These are phyloP conservation scores for Carettochelys insculpta DNA, from an alignment of 2,113 vertebrate species.

Conservation along the genomic window DNA sequence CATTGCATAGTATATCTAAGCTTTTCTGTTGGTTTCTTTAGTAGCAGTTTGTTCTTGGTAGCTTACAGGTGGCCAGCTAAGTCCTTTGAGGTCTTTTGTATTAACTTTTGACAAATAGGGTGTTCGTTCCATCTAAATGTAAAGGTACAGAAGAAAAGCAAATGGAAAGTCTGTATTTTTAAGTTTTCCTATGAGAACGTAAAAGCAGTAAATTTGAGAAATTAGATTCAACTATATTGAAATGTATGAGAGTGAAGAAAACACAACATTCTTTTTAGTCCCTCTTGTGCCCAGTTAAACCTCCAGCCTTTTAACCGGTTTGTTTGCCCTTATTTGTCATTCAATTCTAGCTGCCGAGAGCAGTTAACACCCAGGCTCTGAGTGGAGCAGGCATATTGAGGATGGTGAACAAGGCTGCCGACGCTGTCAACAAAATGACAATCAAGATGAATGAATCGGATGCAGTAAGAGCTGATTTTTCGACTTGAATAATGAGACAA, in stretches of 20 bases:
- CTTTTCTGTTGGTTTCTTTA: constrained; percentile 27
- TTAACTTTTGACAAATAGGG: constrained; percentile 77
- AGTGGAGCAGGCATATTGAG: constrained; percentile 98
- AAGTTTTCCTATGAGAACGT: constrained; percentile 83
- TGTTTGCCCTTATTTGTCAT: constrained; percentile 97
- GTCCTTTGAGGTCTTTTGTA: constrained; percentile 71
- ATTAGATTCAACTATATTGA: constrained; percentile 86
- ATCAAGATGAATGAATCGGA: constrained; percentile 99
- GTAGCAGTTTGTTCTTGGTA: constrained; percentile 44
- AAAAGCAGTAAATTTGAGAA: constrained; percentile 83
- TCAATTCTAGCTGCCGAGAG: constrained; percentile 95
- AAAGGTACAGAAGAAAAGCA: constrained; percentile 81
- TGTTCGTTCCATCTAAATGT: constrained; percentile 87
- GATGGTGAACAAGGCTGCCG: constrained; percentile 99
- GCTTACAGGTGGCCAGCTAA: constrained; percentile 65
- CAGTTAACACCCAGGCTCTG: constrained; percentile 98
- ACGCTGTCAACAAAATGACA: constrained; percentile 99
- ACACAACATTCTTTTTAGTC: constrained; percentile 73
- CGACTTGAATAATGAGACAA: constrained; percentile 90
- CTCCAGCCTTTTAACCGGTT: constrained; percentile 88
- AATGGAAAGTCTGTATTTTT: constrained; percentile 90
- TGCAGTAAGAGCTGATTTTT: constrained; percentile 95
- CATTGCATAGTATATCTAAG: not conserved
- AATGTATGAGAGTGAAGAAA: constrained; percentile 83
- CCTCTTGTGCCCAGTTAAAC: constrained; percentile 82